Conservation (phyloP, 2,888 invertebrate genomes). For the Dasypogon diadema region DNA sequence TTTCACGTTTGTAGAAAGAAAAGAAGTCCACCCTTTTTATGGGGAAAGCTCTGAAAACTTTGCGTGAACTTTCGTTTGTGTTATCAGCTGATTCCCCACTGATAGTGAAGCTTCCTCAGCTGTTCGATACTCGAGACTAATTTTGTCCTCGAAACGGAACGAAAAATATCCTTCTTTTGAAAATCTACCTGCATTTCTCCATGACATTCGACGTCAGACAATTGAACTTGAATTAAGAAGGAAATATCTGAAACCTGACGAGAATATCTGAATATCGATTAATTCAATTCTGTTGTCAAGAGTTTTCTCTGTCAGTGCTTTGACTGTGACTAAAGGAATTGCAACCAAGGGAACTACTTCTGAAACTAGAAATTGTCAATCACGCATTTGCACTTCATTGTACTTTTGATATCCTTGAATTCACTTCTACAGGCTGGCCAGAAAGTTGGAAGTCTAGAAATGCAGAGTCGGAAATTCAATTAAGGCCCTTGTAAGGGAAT, state of each 20-base stretch:
- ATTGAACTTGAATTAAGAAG: background rate
- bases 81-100: constrained; percentile 28
- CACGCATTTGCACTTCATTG: too few relatives aligned
- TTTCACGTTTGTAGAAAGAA: background rate
- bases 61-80: background rate
- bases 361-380: too few relatives aligned
- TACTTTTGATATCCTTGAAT: too few relatives aligned
- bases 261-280: too few relatives aligned
- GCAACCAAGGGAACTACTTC: too few relatives aligned
- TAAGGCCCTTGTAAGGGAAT: too few relatives aligned
- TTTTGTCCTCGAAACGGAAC: background rate
- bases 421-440: too few relatives aligned
- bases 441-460: too few relatives aligned
- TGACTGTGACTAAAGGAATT: too few relatives aligned
- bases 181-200: background rate
- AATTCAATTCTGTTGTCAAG: too few relatives aligned
- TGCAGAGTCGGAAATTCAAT: too few relatives aligned
- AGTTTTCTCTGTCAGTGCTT: too few relatives aligned
- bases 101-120: constrained; percentile 37
- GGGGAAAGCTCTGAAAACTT: constrained; percentile 1
- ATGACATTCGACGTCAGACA: background rate
- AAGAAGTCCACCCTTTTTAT: background rate
- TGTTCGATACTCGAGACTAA: background rate
- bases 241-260: background rate
- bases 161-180: background rate